Evolutionary conservation across 2,888 invertebrate genomes (phyloP).

Genomic region (Sclerodermus sp.): DNA sequence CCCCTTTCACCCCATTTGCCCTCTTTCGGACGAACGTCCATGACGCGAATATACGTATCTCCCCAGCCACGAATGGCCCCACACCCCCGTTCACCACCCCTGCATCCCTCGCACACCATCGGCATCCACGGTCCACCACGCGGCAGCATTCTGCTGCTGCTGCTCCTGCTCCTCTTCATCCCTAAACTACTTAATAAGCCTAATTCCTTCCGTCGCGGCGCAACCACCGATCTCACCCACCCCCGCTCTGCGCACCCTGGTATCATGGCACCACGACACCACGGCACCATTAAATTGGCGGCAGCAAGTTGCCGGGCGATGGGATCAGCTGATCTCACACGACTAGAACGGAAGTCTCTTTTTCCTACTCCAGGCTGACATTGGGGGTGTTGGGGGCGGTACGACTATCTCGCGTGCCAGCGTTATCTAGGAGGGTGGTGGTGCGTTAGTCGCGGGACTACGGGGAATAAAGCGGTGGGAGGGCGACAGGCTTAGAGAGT

Average conservation of each 20-base stretch:
- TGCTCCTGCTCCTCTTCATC: too few species aligned
- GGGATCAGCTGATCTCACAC: too few species aligned
- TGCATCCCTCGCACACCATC: slow-evolving; percentile 8
- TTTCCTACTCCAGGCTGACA: too few species aligned
- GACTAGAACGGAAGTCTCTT: too few species aligned
- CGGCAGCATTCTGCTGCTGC: too few species aligned
- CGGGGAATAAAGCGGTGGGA: slow-evolving; percentile 3
- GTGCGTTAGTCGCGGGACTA: neutral
- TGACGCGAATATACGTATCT: slow-evolving; percentile 23
- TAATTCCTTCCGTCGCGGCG: neutral
- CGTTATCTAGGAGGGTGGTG: neutral
- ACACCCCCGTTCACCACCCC: slow-evolving; percentile 11
- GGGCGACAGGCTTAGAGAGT: slow-evolving; percentile 24
- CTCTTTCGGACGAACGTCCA: slow-evolving; percentile 15
- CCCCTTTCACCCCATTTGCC: slow-evolving; percentile 5
- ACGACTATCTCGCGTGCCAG: neutral
- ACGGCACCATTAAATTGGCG: too few species aligned
- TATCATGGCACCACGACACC: too few species aligned
- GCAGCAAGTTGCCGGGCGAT: too few species aligned
- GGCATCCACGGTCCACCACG: too few species aligned
- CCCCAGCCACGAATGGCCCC: slow-evolving; percentile 19
- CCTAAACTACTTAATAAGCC: too few species aligned
- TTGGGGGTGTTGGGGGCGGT: too few species aligned
- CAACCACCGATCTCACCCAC: neutral
- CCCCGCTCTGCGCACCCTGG: neutral